Evolutionary conservation across 2,888 invertebrate genomes (phyloP), one percentile per base, ranked within the genome.

Genomic region (Cheilosia vernalis): DNA sequence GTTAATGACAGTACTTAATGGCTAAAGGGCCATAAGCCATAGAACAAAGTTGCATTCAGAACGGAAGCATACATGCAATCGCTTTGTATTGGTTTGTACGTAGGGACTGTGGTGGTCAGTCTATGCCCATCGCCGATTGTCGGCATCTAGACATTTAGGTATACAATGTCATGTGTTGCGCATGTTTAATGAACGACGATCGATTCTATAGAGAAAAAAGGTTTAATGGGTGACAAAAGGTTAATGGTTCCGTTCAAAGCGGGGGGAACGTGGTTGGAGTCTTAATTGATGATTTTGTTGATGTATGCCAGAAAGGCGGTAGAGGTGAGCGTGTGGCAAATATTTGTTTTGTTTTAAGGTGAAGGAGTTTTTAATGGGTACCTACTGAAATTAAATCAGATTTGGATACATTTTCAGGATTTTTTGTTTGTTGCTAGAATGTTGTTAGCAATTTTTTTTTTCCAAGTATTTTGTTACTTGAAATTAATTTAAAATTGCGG

Each of bases 1-100:
- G 60, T 55, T 84, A 84, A 84, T 84, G 84, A 51, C 80, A 58
- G 47, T 74, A 37, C 47, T 84, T 84, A 74, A 60, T 58, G 66
- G 74, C 66, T 70, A 66, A 74, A 58, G 55, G 55, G 77, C 64
- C 58, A 70, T 76, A 66, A 60, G 53, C 21, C 53, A 44, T 13
- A 56, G 51, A 19, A 24, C 33, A 61, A 63, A 60, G 60, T 70
- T 44, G 37, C 56, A 74, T 70, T 79, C 70, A 42, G 60, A 84
- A 84, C 84, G 84, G 84, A 84, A 76, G 70, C 84, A 64, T 69
- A 66, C 64, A 74, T 74, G 42, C 53, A 64, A 56, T 78, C 72
- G 56, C 5, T 40, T 56, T 53, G 21, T 55, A 61, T 66, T 73
- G 72, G 49, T 21, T 21, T 55, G 66, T 61, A 51, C 33, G 58